Conservation (phyloP, 1,140 invertebrate genomes). For the Trissolcus basalis region DNA sequence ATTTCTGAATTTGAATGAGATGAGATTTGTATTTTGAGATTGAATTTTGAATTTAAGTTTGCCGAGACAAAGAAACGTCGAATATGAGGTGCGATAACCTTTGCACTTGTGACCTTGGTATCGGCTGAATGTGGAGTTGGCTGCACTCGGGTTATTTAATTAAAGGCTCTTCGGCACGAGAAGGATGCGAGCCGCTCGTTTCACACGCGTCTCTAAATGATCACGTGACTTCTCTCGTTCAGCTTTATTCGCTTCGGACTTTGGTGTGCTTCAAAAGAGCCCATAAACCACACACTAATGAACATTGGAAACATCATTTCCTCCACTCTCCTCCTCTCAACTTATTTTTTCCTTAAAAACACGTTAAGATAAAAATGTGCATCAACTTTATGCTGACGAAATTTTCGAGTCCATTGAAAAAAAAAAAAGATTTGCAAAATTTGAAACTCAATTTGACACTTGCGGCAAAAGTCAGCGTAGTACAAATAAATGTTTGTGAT, state of each 20-base stretch:
- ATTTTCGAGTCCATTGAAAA: too few relatives aligned
- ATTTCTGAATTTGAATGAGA: too few relatives aligned
- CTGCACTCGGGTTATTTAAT: slow-evolving; percentile 63
- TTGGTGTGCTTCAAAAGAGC: slow-evolving; percentile 16
- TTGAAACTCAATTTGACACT: too few relatives aligned
- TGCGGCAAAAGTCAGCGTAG: too few relatives aligned
- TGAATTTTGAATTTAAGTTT: neutral
- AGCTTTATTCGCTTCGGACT: slow-evolving; percentile 26
- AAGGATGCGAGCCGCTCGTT: slow-evolving; percentile 37
- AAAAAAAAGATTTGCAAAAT: too few relatives aligned
- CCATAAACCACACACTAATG: slow-evolving; percentile 42
- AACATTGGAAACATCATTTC: too few relatives aligned
- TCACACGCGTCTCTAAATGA: slow-evolving; percentile 44
- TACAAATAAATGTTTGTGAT: too few relatives aligned
- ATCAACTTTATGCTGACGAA: too few relatives aligned
- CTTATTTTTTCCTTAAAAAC: too few relatives aligned
- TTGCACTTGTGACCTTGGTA: slow-evolving; percentile 70
- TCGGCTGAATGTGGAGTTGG: slow-evolving; percentile 37
- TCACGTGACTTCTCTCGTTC: slow-evolving; percentile 48
- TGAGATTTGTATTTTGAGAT: neutral
- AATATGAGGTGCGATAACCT: slow-evolving; percentile 67
- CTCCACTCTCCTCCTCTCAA: too few relatives aligned
- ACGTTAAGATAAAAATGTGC: too few relatives aligned
- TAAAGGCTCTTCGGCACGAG: slow-evolving; percentile 61
- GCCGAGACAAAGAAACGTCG: slow-evolving; percentile 6